phyloP scores from a whole-genome alignment of 2,888 invertebrate genomes.

The Brenthis ino region DNA sequence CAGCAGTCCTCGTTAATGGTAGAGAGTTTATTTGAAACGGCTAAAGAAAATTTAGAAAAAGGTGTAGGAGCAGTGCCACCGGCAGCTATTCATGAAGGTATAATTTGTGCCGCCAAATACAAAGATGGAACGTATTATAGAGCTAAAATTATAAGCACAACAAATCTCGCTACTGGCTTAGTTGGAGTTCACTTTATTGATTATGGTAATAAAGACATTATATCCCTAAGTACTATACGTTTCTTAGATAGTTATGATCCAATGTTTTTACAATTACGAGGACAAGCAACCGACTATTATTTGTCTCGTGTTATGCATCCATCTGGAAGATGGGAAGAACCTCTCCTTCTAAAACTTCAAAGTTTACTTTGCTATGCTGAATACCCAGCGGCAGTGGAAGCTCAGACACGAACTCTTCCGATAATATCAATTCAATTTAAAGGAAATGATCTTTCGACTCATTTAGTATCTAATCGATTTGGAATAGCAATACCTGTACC shows the following conservation, averaged over 20 bases:
- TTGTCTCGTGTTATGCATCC: slow-evolving; percentile 81
- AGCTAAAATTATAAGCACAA: slow-evolving; percentile 80
- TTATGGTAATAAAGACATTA: slow-evolving; percentile 84
- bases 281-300: slow-evolving; percentile 83
- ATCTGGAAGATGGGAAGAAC: slow-evolving; percentile 79
- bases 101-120: slow-evolving; percentile 86
- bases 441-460: slow-evolving; percentile 74
- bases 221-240: slow-evolving; percentile 83
- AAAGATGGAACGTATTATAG: slow-evolving; percentile 86
- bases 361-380: slow-evolving; percentile 71
- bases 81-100: slow-evolving; percentile 76
- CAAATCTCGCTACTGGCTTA: slow-evolving; percentile 72
- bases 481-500: slow-evolving; percentile 70
- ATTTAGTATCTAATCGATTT: slow-evolving; percentile 69
- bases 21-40: slow-evolving; percentile 74
- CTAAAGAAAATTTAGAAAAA: slow-evolving; percentile 69
- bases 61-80: slow-evolving; percentile 72
- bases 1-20: slow-evolving; percentile 80
- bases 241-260: slow-evolving; percentile 79
- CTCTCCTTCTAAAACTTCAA: slow-evolving; percentile 66
- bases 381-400: slow-evolving; percentile 63
- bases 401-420: slow-evolving; percentile 62
- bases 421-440: slow-evolving; percentile 75
- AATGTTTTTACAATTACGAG: slow-evolving; percentile 73
- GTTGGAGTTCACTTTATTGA: slow-evolving; percentile 87